These are phyloP conservation scores for Amphipoea lucens DNA, from an alignment of 2,888 invertebrate genomes.

Conservation along the genomic window DNA sequence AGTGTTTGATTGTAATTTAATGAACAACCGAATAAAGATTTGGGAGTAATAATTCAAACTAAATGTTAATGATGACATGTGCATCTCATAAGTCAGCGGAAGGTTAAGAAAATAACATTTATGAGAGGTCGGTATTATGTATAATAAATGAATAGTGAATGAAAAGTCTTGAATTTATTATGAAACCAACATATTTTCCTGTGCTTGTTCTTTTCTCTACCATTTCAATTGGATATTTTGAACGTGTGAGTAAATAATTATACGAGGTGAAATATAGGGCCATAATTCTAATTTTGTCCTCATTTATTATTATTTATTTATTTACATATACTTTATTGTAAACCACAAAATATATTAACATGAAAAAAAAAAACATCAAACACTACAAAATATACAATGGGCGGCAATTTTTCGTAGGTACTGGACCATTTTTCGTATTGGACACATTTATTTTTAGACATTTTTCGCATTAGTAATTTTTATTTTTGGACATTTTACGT, in stretches of 20 bases:
- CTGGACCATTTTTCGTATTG: too few species aligned
- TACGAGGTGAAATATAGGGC: not conserved
- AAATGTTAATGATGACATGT: conserved; percentile 44
- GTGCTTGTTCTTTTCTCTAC: not conserved
- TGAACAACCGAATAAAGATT: conserved; percentile 6
- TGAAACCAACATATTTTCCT: not conserved
- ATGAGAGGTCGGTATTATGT: not conserved
- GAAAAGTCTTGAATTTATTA: not conserved
- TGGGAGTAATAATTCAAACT: conserved; percentile 39
- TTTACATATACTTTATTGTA: too few species aligned
- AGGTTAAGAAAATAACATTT: conserved; percentile 42
- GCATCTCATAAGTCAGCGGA: conserved; percentile 31
- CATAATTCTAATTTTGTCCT: not conserved
- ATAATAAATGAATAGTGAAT: not conserved
- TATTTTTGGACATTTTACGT: too few species aligned
- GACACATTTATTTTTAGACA: too few species aligned
- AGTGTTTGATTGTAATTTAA: conserved; percentile 30
- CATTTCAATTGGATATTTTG: not conserved
- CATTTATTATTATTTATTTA: too few species aligned
- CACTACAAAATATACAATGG: too few species aligned
- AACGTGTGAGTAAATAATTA: not conserved
- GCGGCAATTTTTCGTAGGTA: too few species aligned
- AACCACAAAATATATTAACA: too few species aligned
- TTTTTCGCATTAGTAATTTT: too few species aligned
- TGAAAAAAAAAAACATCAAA: too few species aligned